Percentiles rank a stretch among this genome's conserved stretches.
Evolutionary conservation across 2,888 invertebrate species (phyloP).

Genomic region (Clostera curtula): DNA sequence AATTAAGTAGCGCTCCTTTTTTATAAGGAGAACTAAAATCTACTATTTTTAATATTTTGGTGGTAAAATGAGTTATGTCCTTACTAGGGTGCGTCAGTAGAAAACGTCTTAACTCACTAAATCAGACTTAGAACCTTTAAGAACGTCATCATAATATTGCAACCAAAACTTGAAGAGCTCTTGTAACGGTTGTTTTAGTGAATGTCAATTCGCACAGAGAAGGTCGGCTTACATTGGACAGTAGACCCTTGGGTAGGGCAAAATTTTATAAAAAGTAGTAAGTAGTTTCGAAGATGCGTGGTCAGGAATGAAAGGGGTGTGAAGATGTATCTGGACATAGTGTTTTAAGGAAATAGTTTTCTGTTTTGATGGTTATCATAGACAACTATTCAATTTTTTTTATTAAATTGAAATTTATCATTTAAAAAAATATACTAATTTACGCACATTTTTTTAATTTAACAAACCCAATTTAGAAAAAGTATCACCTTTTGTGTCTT

Average conservation of each 20-base stretch:
- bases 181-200: neutral
- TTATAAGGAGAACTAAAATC: too few relatives aligned
- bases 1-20: too few relatives aligned
- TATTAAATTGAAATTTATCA: too few relatives aligned
- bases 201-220: neutral
- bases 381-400: too few relatives aligned
- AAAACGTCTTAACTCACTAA: constrained; percentile 42
- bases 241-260: constrained; percentile 29
- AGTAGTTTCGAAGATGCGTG: constrained; percentile 40
- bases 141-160: constrained; percentile 31
- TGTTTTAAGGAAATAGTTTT: neutral
- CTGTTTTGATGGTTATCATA: too few relatives aligned
- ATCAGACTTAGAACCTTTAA: constrained; percentile 48
- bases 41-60: too few relatives aligned
- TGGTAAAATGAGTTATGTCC: constrained; percentile 1
- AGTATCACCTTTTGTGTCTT: too few relatives aligned
- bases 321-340: constrained; percentile 15
- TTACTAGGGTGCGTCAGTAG: constrained; percentile 25
- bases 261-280: constrained; percentile 32
- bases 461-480: too few relatives aligned
- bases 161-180: constrained; percentile 25
- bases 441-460: too few relatives aligned
- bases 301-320: constrained; percentile 44
- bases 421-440: too few relatives aligned
- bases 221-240: constrained; percentile 27